Evolutionary conservation across 2,113 vertebrate species (phyloP), one percentile per base, ranked within the genome.

Genomic region (Cyphomyrus plagiostoma): DNA sequence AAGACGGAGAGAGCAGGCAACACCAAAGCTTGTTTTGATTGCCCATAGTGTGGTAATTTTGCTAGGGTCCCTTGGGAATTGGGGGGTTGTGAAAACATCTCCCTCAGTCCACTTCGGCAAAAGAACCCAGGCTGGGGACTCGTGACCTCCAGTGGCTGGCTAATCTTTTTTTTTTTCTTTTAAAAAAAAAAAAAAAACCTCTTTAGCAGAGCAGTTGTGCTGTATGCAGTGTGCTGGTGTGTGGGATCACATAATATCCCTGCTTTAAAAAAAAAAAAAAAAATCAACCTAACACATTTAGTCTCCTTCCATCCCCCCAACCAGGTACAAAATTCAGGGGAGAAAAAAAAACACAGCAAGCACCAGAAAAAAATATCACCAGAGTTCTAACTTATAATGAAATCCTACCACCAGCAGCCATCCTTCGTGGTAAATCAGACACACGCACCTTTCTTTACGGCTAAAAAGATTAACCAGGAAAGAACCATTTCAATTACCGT

Each of bases 151-250:
- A 86, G 45, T 30, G 45, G 8, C 48, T 11, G 8, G 6, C 21
- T 8, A 48, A 48, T 48, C 23, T 52, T 52, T 52, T 17, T 52
- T 17, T 52, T 17, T 11, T 49, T 49, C 1, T 49, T 49, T 49
- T 49, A 23, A n/a, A 58, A n/a, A 62, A n/a, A 58, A 45, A n/a
- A 85, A 23, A 21, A 83, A 23, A 9, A 2, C 6, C 17, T 48
- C 15, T 46, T 46, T 48, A 23, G 45, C 21, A 84, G 45, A 52
- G 46, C 49, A 19, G 17, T 87, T 53, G 50, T 87, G 48, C 49
- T 56, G n/a, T 53, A 26, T 26, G 26, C 85, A 87, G 50, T 87
- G 48, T 87, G 49, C 85, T 52, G 85, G 85, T 87, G 30, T 49
- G 53, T 48, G 35, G 48, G 50, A 35, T 50, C 26, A 19, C n/a